Conservation (phyloP, 2,113 vertebrate species). For the Carassius gibelio region DNA sequence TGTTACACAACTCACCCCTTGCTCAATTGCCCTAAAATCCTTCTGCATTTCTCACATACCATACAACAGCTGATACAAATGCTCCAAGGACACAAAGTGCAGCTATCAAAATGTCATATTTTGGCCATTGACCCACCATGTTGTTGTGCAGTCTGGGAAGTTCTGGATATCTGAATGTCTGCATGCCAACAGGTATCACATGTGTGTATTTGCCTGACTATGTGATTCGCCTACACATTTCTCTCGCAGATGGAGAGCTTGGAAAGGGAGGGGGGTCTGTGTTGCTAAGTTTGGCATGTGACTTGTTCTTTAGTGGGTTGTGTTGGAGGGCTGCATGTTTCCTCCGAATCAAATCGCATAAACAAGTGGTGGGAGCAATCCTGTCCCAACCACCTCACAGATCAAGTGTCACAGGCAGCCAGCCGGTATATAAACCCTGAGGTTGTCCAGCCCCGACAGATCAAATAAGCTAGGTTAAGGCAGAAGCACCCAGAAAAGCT, state of each 20-base stretch:
- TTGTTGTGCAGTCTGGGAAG: constrained; percentile 45
- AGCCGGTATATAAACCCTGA: constrained; percentile 57
- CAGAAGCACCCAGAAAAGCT: constrained; percentile 16
- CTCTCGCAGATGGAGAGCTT: constrained; percentile 37
- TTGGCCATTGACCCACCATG: constrained; percentile 27
- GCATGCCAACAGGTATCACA: constrained; percentile 42
- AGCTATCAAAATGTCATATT: constrained; percentile 27
- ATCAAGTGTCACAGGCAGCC: constrained; percentile 52
- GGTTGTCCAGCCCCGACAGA: constrained; percentile 36
- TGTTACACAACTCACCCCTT: not conserved
- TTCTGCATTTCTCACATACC: not conserved
- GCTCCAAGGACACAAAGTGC: not conserved
- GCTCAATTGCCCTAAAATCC: not conserved
- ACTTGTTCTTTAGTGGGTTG: constrained; percentile 43
- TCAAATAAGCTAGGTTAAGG: constrained; percentile 50
- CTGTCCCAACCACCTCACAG: constrained; percentile 9
- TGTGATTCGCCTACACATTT: constrained; percentile 35
- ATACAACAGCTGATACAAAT: not conserved
- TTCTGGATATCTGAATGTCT: constrained; percentile 38
- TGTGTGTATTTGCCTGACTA: constrained; percentile 50
- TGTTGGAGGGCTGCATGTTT: constrained; percentile 53
- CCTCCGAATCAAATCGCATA: constrained; percentile 58
- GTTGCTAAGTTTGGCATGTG: constrained; percentile 61
- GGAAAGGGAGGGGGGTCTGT: not conserved
- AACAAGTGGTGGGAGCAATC: constrained; percentile 61